Base-by-base conservation (phyloP, 2,888 invertebrate genomes). In the Rhyacophila evoluta region DNA sequence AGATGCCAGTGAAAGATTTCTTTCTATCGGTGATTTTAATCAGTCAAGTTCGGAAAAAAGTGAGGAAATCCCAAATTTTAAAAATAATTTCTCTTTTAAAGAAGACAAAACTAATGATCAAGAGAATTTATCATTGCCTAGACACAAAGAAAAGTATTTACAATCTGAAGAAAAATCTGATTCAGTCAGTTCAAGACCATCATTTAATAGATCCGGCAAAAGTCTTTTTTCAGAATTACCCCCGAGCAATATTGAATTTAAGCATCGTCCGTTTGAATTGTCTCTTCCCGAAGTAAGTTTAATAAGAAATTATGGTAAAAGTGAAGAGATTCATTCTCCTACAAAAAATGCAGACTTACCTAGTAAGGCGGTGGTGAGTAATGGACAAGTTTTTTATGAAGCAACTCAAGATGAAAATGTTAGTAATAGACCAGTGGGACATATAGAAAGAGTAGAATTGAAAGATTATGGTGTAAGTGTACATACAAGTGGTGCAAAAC, bases 331-430 rank as follows among this genome's bases (percentile, higher is more conserved):
- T 19, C 12, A 41, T 55, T 19, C 55, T 19, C 8, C 4, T 6
- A 19, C 15, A 19, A 25, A 55, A 10, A 2, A 12, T 1, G 68
- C 39, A 86, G 89, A 70, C 83, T 87, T 27, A 41, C 10, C 41
- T 12, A 67, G 25, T 36, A 89, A 89, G 84, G 87, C 89, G 0
- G 85, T 89, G 10, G 85, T 90, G 2, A 82, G 73, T 0, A 90
- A 90, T 72, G 90, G 90, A 0, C 89, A 89, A 85, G 86, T 89
- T 0, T 90, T 88, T 78, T 90, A 89, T 41, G 89, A 89, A 77
- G 90, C 89, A 1, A 87, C 88, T 0, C 84, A 89, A 79, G 86
- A 87, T 80, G 88, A 88, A 19, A 12, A 19, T 1, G 81, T 76
- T 12, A 80, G 81, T 27, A 81, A 71, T 38, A 79, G 69, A 75